Evolutionary conservation across 1,140 invertebrate genomes (phyloP).

Genomic region (Euwallacea similis): DNA sequence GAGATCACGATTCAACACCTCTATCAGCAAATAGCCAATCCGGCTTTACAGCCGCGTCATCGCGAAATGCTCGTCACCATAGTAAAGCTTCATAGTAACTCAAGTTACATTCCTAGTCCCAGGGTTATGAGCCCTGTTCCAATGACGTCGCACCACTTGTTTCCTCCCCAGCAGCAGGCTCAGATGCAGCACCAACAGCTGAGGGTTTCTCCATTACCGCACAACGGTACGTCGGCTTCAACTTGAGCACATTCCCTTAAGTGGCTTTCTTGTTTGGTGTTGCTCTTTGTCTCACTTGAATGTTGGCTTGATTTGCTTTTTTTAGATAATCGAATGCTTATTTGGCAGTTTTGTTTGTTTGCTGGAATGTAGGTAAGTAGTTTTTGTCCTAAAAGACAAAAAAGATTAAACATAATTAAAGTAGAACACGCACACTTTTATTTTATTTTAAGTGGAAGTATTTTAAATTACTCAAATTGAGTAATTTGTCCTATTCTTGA

Average conservation of each 20-base stretch:
- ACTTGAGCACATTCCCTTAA: background rate
- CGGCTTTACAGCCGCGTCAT: slow-evolving; percentile 69
- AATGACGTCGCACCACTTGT: slow-evolving; percentile 50
- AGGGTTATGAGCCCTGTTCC: slow-evolving; percentile 59
- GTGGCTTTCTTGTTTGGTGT: no score
- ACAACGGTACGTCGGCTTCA: slow-evolving; percentile 54
- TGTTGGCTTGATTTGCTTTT: background rate
- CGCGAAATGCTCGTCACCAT: slow-evolving; percentile 73
- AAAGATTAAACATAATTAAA: no score
- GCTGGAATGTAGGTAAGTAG: no score
- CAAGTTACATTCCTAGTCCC: slow-evolving; percentile 54
- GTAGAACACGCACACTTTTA: no score
- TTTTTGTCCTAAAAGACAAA: no score
- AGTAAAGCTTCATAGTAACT: slow-evolving; percentile 57
- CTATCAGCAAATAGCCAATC: slow-evolving; percentile 72
- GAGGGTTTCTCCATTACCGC: slow-evolving; percentile 59
- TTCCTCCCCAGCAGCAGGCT: slow-evolving; percentile 46
- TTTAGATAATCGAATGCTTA: no score
- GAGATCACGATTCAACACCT: slow-evolving; percentile 74
- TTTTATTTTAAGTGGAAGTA: no score
- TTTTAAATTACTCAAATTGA: no score
- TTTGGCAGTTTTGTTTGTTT: no score
- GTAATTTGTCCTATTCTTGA: no score
- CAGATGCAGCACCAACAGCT: slow-evolving; percentile 58
- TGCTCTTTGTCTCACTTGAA: background rate